phyloP scores from a whole-genome alignment of 2,113 vertebrate genomes.

The Strix uralensis region DNA sequence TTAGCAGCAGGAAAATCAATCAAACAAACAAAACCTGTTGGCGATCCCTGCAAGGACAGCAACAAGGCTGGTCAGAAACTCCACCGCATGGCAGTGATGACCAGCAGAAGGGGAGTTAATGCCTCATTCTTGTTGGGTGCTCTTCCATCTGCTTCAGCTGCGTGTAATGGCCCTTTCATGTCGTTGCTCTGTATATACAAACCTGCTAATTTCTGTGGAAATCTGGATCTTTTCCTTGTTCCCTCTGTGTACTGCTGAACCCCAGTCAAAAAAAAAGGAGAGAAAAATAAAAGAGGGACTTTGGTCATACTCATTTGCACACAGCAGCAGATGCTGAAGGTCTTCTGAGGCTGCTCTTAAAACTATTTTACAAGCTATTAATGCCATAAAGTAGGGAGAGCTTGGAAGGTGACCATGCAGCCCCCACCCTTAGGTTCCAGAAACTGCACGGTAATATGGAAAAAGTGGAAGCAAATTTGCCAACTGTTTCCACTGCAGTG shows the following conservation, averaged over 20 bases:
- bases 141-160: background rate
- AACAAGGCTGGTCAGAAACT: background rate
- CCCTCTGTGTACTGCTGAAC: background rate
- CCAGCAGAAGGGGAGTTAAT: background rate
- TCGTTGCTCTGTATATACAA: background rate
- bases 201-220: background rate
- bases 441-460: background rate
- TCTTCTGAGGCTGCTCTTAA: constrained; percentile 32
- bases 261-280: background rate
- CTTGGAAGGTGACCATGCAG: background rate
- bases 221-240: background rate
- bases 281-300: background rate
- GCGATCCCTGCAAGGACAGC: background rate
- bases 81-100: background rate
- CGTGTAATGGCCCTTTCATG: background rate
- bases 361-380: constrained; percentile 50
- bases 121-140: background rate
- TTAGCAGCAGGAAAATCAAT: background rate
- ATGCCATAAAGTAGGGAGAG: background rate
- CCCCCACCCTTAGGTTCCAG: background rate
- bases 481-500: background rate
- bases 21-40: background rate
- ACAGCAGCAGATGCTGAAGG: background rate
- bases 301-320: background rate
- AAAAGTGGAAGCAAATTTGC: constrained; percentile 29